Percentiles rank a stretch among this genome's conserved stretches.
These are phyloP conservation scores for Elysia crispata DNA, from an alignment of 2,888 invertebrate genomes.

Conservation along the genomic window DNA sequence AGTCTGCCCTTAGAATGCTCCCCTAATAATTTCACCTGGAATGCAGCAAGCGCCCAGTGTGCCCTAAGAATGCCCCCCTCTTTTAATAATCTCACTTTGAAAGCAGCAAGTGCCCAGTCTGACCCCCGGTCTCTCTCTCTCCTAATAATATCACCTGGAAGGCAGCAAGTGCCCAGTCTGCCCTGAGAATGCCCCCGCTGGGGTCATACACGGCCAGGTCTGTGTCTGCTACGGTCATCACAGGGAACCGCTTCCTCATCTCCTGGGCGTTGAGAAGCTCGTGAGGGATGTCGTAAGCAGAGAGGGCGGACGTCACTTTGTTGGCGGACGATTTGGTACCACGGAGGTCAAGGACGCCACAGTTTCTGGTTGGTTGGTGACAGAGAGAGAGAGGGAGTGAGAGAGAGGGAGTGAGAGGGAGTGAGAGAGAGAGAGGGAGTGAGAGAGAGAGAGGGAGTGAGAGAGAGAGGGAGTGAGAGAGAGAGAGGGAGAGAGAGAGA, in stretches of 20 bases:
- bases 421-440: background rate
- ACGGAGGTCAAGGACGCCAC: conserved; percentile 34
- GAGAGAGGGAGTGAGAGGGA: background rate
- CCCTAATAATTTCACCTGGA: too few species aligned
- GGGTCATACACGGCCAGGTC: conserved; percentile 53
- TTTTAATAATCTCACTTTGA: too few species aligned
- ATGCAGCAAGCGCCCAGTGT: too few species aligned
- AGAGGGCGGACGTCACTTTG: conserved; percentile 11
- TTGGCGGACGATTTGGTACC: background rate
- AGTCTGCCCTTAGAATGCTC: conserved; percentile 58
- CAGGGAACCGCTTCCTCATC: conserved; percentile 42
- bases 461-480: conserved; percentile 62
- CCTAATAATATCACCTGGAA: conserved; percentile 65
- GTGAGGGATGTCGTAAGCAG: conserved; percentile 23
- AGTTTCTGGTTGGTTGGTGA: conserved; percentile 42
- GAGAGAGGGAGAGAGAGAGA: too few species aligned
- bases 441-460: conserved; percentile 20
- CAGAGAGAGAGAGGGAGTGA: background rate
- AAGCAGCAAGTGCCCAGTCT: too few species aligned
- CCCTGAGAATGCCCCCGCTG: conserved; percentile 57
- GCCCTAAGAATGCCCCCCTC: too few species aligned
- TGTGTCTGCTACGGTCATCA: conserved; percentile 45
- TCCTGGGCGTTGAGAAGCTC: background rate
- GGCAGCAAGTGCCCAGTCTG: conserved; percentile 56
- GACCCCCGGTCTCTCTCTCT: too few species aligned